Evolutionary conservation across 2,888 invertebrate species (phyloP), one percentile per base, ranked within the genome.

Genomic region (Stramonita haemastoma): DNA sequence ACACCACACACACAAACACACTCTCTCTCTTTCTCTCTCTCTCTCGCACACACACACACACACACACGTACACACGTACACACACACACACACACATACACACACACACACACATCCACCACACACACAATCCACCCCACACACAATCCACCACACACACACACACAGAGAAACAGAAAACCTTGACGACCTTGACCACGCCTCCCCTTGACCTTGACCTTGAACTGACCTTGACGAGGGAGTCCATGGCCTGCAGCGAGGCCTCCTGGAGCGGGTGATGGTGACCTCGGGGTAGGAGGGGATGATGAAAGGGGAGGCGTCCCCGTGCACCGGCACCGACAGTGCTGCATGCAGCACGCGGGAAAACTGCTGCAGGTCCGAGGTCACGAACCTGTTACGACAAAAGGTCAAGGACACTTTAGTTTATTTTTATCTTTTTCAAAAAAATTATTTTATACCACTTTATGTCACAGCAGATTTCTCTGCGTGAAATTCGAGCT

Each of bases 191-290:
- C 57, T 57, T 11, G 22, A 11, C 29, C 77, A 32, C n/a, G 77
- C 29, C n/a, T 8, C 22, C 17, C 79, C 36, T 34, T n/a, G 81
- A 70, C 66, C 79, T 79, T 29, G 32, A 29, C 79, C 73, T 81
- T 34, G 34, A 34, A 22, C 91, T 91, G 94, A 98, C 98, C 97
- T 98, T 98, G 94, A 98, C 98, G 88, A 99, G 97, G 56, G 98
- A 97, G 92, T 98, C 98, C 96, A 99, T 97, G 91, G 98, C 98
- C 95, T 98, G 98, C 46, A 98, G 96, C 81, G 98, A 97, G 87
- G 98, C 97, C 94, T 98, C 98, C 95, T 98, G 98, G 90, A 98
- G 96, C 17, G 98, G 97, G 98, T 98, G 90, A 98, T 96, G 22
- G 95, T 94, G 86, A 94, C 93, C 93, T 98, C 97, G 95, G 99